Percentiles rank a stretch among this genome's conserved stretches.
Evolutionary conservation across 2,888 invertebrate species (phyloP).

Genomic region (Pyrrhopygopsis socrates): DNA sequence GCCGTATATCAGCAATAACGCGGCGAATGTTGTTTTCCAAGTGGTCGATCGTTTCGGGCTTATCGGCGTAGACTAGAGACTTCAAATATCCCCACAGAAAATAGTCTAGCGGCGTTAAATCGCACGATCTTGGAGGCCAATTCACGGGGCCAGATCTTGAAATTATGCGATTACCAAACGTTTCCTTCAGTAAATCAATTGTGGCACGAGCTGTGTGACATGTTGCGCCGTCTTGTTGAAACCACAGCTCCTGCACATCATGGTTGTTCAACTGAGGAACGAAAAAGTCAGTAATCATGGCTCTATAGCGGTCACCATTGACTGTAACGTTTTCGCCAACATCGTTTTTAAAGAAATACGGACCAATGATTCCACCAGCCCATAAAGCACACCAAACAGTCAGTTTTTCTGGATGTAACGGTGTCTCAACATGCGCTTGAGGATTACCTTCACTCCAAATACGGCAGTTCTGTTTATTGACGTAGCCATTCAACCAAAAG

Average conservation of each 20-base stretch:
- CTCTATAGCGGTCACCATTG: conserved; percentile 86
- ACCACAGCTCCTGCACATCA: conserved; percentile 45
- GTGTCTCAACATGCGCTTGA: conserved; percentile 81
- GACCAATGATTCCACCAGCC: conserved; percentile 87
- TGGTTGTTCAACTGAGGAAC: conserved; percentile 61
- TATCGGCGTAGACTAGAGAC: conserved; percentile 77
- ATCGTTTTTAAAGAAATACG: conserved; percentile 88
- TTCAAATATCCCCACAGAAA: conserved; percentile 57
- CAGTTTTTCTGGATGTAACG: conserved; percentile 87
- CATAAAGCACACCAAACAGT: conserved; percentile 89
- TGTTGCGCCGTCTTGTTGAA: conserved; percentile 76
- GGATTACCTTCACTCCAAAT: conserved; percentile 54
- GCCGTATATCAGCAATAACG: conserved; percentile 74
- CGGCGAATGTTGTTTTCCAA: conserved; percentile 80
- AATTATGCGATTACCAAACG: conserved; percentile 20
- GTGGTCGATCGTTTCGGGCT: conserved; percentile 76
- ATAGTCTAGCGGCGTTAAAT: conserved; percentile 3
- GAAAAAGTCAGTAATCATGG: conserved; percentile 86
- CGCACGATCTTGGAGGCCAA: conserved; percentile 64
- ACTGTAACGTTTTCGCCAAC: conserved; percentile 85
- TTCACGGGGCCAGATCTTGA: conserved; percentile 39
- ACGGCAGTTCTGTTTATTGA: conserved; percentile 86
- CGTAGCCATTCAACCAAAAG: conserved; percentile 87
- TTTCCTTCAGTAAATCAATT: conserved; percentile 25
- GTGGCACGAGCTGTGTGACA: conserved; percentile 64